Base-by-base conservation (phyloP, 2,797 vertebrate species). In the Hybognathus amarus region DNA sequence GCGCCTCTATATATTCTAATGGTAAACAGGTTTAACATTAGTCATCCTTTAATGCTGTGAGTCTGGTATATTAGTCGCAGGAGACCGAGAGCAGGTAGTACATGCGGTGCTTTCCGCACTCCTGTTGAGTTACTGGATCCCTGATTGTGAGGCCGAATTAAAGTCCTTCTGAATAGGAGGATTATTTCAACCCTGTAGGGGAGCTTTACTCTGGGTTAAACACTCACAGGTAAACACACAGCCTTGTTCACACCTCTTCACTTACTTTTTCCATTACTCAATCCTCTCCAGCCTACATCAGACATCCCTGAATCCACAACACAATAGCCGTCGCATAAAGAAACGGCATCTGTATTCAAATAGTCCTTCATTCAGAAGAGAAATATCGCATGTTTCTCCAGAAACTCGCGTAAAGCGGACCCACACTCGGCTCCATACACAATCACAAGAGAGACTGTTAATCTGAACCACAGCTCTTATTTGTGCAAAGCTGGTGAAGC, bases 401-500 rank as follows among this genome's bases (percentile, higher is more conserved):
- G 82, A 67, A 79, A 83, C 81, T 78, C 68, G 71, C 11, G 68
- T 56, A 24, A 82, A 86, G 73, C 76, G 67, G 73, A 74, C 38
- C 40, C 69, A 71, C 47, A 84, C 83, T 84, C 84, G 74, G 68
- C 79, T 47, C 66, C 18, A 38, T 77, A 79, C 84, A 69, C 71
- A 80, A 77, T 69, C 79, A 79, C 24, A 77, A 84, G 86, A 84
- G 38, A 82, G 47, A 67, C 45, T 56, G 78, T 77, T 66, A 70
- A 84, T 87, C 85, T 81, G 78, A 84, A 71, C 66, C 78, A 36
- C 63, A 47, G 45, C 20, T 70, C 83, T 84, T 84, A 84, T 81
- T 74, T 89, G 84, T 81, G 66, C 20, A 61, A 80, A 85, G 88
- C 84, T 80, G 82, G 87, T 69, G 59, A 30, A 85, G 3, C 86